Percentiles rank a stretch among this genome's conserved stretches.
phyloP scores from a whole-genome alignment of 2,888 invertebrate genomes.

The Papilio protenor region DNA sequence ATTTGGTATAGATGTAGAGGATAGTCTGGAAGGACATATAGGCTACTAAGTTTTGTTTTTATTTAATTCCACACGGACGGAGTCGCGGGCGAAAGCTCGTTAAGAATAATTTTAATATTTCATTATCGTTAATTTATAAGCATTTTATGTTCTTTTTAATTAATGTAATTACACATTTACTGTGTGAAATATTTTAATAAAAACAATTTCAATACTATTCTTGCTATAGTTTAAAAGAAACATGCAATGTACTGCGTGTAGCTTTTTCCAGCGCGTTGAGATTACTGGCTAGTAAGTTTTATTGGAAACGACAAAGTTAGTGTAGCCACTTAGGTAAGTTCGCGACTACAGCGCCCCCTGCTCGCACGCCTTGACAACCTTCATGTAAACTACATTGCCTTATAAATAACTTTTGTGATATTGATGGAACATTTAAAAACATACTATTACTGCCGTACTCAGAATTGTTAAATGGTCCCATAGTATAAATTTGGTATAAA shows the following conservation, averaged over 20 bases:
- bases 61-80: too few relatives aligned
- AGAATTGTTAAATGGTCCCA: background rate
- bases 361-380: slow-evolving; percentile 47
- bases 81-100: too few relatives aligned
- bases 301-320: slow-evolving; percentile 59
- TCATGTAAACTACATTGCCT: slow-evolving; percentile 22
- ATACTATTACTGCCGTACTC: background rate
- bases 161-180: background rate
- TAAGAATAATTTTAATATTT: background rate
- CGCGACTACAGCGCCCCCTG: slow-evolving; percentile 45
- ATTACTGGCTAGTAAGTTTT: slow-evolving; percentile 58
- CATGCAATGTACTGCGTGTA: slow-evolving; percentile 1
- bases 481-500: background rate
- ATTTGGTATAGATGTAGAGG: too few relatives aligned
- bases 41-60: too few relatives aligned
- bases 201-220: background rate
- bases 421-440: background rate
- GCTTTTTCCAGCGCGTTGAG: slow-evolving; percentile 53
- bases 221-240: background rate
- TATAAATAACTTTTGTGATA: background rate
- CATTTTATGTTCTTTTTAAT: background rate
- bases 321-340: slow-evolving; percentile 53
- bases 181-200: background rate
- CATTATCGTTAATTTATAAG: background rate
- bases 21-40: too few relatives aligned